Conservation (phyloP, 2,888 invertebrate species). For the Callinectes sapidus region DNA sequence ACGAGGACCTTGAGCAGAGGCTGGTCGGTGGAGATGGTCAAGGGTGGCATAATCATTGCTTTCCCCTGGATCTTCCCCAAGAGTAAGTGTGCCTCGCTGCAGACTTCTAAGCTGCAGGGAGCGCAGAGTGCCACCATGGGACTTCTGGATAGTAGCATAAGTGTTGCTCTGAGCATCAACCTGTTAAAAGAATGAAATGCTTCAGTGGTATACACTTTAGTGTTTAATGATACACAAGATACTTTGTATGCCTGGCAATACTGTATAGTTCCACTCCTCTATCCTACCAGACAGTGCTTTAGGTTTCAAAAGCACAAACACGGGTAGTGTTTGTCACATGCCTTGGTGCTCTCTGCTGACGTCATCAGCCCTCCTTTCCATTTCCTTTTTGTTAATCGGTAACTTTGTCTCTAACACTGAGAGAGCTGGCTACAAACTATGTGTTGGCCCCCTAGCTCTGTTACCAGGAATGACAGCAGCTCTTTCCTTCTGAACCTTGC, state of each 20-base stretch:
- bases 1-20: constrained; percentile 65
- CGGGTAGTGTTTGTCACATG: too few relatives aligned
- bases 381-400: too few relatives aligned
- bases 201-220: not conserved
- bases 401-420: too few relatives aligned
- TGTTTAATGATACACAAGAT: not conserved
- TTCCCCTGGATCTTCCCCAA: constrained; percentile 67
- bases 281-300: too few relatives aligned
- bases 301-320: too few relatives aligned
- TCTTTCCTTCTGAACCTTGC: too few relatives aligned
- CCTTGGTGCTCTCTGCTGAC: too few relatives aligned
- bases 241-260: not conserved
- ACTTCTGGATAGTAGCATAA: constrained; percentile 84
- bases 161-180: constrained; percentile 81
- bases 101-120: constrained; percentile 69
- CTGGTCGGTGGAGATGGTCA: constrained; percentile 63
- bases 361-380: too few relatives aligned
- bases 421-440: too few relatives aligned
- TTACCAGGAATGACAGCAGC: too few relatives aligned
- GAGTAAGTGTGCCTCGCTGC: constrained; percentile 57
- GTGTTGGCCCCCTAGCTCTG: too few relatives aligned
- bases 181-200: constrained; percentile 75
- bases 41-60: constrained; percentile 72
- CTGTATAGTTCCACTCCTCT: too few relatives aligned
- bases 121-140: constrained; percentile 71